Evolutionary conservation across 2,888 invertebrate genomes (phyloP).

Genomic region (Zeuzera pyrina): DNA sequence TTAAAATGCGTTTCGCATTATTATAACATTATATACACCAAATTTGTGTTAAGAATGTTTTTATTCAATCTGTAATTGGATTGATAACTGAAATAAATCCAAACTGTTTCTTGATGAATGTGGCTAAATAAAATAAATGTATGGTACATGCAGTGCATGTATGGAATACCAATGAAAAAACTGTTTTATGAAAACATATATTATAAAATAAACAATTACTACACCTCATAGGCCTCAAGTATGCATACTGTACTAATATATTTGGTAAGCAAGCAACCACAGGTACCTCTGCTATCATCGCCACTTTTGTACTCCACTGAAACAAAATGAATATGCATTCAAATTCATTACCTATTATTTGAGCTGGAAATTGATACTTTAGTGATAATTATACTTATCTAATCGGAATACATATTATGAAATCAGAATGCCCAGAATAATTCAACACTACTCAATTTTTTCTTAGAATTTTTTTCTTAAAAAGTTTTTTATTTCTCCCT

Average conservation of each 20-base stretch:
- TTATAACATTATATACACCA: not conserved
- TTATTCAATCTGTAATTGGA: not conserved
- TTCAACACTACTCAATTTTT: no score
- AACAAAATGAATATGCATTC: no score
- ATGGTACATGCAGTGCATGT: not conserved
- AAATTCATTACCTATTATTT: no score
- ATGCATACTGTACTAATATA: slow-evolving; percentile 80
- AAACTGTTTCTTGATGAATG: not conserved
- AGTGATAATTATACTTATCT: no score
- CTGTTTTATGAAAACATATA: not conserved
- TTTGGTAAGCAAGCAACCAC: slow-evolving; percentile 84
- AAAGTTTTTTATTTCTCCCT: no score
- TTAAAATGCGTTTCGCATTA: no score
- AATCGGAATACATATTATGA: no score
- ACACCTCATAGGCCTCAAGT: slow-evolving; percentile 84
- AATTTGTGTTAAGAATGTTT: not conserved
- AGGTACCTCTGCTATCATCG: slow-evolving; percentile 85
- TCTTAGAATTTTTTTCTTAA: no score
- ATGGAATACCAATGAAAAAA: not conserved
- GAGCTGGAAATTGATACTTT: no score
- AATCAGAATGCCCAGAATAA: no score
- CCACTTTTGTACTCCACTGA: slow-evolving; percentile 87
- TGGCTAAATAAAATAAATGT: slow-evolving; percentile 2
- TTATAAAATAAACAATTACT: not conserved
- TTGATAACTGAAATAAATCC: not conserved